Evolutionary conservation across 1,140 invertebrate species (phyloP).

Genomic region (Coptotermes formosanus): DNA sequence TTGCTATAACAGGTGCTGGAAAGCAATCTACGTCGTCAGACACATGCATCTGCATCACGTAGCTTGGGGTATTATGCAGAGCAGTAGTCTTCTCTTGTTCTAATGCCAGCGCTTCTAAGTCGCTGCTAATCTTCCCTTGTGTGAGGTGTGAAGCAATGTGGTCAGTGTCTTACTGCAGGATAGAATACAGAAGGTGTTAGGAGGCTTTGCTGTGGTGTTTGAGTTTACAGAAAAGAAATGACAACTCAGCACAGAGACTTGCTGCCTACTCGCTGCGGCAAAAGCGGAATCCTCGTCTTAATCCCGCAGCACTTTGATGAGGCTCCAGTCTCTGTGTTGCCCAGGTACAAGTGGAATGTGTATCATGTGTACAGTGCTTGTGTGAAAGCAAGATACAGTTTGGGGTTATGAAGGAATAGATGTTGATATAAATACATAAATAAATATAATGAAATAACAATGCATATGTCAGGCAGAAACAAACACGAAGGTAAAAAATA

Average conservation of each 20-base stretch:
- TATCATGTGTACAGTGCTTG: neutral
- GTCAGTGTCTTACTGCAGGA: conserved; percentile 10
- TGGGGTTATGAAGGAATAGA: neutral
- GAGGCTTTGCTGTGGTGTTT: neutral
- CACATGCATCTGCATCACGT: neutral
- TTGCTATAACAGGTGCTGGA: neutral
- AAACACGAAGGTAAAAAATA: too few species aligned
- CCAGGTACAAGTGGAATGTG: neutral
- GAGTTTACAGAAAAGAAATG: conserved; percentile 6
- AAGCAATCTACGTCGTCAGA: neutral
- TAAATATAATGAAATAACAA: neutral
- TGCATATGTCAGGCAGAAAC: too few species aligned
- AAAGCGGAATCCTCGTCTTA: neutral
- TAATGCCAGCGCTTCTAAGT: neutral
- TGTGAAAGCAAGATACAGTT: neutral
- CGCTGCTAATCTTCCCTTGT: neutral
- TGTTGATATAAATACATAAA: neutral
- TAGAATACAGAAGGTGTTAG: neutral
- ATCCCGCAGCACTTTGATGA: neutral
- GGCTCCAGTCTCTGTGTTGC: neutral
- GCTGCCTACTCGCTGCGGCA: neutral
- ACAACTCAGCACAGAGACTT: neutral
- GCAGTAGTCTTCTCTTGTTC: neutral
- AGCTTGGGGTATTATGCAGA: neutral
- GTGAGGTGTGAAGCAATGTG: neutral